A percentile compares a stretch with the other conserved stretches of the same genome.
Evolutionary conservation across 2,113 vertebrate genomes (phyloP).

Genomic region (Xiphorhynchus elegans): DNA sequence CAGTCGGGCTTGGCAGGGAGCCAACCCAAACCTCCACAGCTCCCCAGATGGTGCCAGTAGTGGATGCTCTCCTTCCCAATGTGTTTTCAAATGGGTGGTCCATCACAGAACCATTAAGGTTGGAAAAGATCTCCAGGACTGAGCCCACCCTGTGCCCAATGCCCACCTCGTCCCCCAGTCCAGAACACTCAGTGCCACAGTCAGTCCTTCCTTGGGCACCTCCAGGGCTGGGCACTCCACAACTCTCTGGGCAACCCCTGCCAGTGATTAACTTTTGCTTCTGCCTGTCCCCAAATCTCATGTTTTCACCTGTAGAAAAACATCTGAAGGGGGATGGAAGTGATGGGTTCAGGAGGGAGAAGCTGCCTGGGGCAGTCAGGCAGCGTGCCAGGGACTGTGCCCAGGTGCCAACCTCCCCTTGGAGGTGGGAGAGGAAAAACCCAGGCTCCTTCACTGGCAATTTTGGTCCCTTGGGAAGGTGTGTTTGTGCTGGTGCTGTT

Average conservation of each 20-base stretch:
- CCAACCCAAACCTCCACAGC: no score
- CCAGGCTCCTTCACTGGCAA: not conserved
- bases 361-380: not conserved
- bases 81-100: not conserved
- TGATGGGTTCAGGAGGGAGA: not conserved
- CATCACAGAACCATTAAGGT: not conserved
- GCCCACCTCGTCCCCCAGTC: not conserved
- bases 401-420: not conserved
- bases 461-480: not conserved
- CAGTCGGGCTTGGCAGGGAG: no score
- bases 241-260: not conserved
- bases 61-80: not conserved
- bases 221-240: not conserved
- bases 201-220: not conserved
- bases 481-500: not conserved
- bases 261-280: not conserved
- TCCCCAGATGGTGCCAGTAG: not conserved
- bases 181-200: not conserved
- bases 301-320: not conserved
- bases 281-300: not conserved
- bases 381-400: accelerated
- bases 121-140: not conserved
- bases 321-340: not conserved
- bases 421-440: not conserved
- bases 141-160: not conserved